These are phyloP conservation scores for Drosophila borborema DNA, from an alignment of 2,888 invertebrate genomes.

Conservation along the genomic window DNA sequence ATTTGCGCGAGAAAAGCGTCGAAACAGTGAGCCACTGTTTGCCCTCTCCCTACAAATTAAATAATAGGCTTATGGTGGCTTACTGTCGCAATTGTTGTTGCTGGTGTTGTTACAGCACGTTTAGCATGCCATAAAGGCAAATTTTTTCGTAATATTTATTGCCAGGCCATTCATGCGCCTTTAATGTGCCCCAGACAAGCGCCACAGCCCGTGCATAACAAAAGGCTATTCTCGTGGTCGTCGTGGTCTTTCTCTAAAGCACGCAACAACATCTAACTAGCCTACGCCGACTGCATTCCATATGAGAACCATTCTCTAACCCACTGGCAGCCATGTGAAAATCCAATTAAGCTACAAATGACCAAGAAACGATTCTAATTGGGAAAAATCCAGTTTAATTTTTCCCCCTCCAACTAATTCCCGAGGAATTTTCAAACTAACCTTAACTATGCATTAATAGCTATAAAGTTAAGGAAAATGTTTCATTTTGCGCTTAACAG, in stretches of 20 bases:
- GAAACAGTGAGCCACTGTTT: background rate
- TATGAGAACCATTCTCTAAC: slow-evolving; percentile 53
- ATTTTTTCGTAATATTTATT: slow-evolving; percentile 76
- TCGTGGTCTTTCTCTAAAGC: slow-evolving; percentile 34
- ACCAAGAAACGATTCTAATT: slow-evolving; percentile 41
- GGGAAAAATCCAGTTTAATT: background rate
- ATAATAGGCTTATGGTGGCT: slow-evolving; percentile 79
- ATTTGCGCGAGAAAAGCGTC: slow-evolving; percentile 59
- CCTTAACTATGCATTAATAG: background rate
- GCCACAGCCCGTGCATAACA: slow-evolving; percentile 78
- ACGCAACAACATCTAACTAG: slow-evolving; percentile 66
- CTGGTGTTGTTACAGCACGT: slow-evolving; percentile 50
- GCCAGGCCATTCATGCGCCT: slow-evolving; percentile 80
- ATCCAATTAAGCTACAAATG: slow-evolving; percentile 55
- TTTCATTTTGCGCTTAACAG: background rate
- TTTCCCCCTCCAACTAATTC: background rate
- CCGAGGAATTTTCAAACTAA: background rate
- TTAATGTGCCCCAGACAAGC: slow-evolving; percentile 81
- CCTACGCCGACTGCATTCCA: slow-evolving; percentile 74
- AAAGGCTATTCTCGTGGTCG: slow-evolving; percentile 50
- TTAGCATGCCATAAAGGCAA: slow-evolving; percentile 80
- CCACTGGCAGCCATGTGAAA: slow-evolving; percentile 52
- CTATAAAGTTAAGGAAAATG: background rate
- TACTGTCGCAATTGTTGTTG: slow-evolving; percentile 68
- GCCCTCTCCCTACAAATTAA: slow-evolving; percentile 60